Evolutionary conservation across 2,888 invertebrate species (phyloP).

Genomic region (Drosophila nr. fundita): DNA sequence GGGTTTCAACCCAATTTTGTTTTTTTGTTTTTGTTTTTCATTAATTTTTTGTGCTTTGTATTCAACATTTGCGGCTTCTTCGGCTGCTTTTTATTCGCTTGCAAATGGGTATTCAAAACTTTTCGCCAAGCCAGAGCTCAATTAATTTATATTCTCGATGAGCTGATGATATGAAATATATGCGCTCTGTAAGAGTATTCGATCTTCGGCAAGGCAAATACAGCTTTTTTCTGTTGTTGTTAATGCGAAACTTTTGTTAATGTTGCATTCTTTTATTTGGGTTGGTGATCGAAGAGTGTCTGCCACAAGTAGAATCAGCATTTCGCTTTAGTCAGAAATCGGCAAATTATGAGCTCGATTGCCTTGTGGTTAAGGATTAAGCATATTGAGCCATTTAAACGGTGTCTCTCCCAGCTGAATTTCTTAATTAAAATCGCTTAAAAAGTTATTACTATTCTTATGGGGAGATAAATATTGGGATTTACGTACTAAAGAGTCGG

Average conservation of each 20-base stretch:
- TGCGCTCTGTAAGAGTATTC: background rate
- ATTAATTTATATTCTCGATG: background rate
- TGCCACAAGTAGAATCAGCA: slow-evolving; percentile 18
- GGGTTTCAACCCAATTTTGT: slow-evolving; percentile 55
- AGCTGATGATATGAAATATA: background rate
- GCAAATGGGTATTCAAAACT: background rate
- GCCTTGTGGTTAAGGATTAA: slow-evolving; percentile 46
- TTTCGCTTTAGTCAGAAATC: slow-evolving; percentile 54
- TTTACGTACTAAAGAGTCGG: background rate
- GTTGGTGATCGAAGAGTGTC: background rate
- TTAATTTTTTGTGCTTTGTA: slow-evolving; percentile 2
- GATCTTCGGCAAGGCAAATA: background rate
- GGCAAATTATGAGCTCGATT: slow-evolving; percentile 63
- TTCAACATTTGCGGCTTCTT: slow-evolving; percentile 39
- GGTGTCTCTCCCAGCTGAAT: slow-evolving; percentile 29
- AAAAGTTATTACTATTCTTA: background rate
- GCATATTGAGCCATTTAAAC: slow-evolving; percentile 38
- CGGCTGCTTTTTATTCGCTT: slow-evolving; percentile 1
- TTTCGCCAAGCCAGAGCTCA: background rate
- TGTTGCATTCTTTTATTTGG: slow-evolving; percentile 38
- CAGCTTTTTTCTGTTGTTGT: slow-evolving; percentile 8
- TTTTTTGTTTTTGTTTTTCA: background rate
- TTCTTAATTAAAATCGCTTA: slow-evolving; percentile 58
- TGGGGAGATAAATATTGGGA: background rate
- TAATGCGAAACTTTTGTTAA: slow-evolving; percentile 72